Conservation (phyloP, 2,797 vertebrate genomes). For the Tauraco hartlaubi region DNA sequence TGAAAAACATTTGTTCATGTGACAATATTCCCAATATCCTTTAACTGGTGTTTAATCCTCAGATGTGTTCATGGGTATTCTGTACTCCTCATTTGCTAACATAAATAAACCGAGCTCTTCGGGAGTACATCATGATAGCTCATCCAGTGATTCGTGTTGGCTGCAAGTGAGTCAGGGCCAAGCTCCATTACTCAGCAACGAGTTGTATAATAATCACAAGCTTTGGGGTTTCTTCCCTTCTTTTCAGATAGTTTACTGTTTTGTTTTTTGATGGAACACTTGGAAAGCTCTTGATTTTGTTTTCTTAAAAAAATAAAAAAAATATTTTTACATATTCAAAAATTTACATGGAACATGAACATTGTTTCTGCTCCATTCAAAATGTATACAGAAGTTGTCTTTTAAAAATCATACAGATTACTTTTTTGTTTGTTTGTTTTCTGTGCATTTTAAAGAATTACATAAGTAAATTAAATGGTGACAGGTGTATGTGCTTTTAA, state of each 20-base stretch:
- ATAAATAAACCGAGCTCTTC: not conserved
- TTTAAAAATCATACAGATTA: not conserved
- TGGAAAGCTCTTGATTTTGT: not conserved
- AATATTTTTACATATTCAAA: not conserved
- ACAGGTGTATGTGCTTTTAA: not conserved
- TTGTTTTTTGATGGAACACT: not conserved
- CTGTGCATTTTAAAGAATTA: not conserved
- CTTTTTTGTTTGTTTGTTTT: not conserved
- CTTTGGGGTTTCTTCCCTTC: not conserved
- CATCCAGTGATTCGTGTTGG: not conserved
- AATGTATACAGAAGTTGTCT: not conserved
- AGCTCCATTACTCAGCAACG: not conserved
- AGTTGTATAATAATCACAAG: not conserved
- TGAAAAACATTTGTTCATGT: not conserved
- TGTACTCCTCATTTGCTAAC: not conserved
- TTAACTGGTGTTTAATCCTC: not conserved
- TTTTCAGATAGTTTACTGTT: not conserved
- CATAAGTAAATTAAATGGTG: not conserved
- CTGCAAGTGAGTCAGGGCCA: not conserved
- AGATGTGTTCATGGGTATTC: not conserved
- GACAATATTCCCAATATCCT: not conserved
- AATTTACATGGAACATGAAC: not conserved
- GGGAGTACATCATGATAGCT: not conserved
- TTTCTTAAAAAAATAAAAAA: not conserved
- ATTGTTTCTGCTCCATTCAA: not conserved